These are phyloP conservation scores for Enoplosus armatus DNA, from an alignment of 2,797 vertebrate genomes.

Conservation along the genomic window DNA sequence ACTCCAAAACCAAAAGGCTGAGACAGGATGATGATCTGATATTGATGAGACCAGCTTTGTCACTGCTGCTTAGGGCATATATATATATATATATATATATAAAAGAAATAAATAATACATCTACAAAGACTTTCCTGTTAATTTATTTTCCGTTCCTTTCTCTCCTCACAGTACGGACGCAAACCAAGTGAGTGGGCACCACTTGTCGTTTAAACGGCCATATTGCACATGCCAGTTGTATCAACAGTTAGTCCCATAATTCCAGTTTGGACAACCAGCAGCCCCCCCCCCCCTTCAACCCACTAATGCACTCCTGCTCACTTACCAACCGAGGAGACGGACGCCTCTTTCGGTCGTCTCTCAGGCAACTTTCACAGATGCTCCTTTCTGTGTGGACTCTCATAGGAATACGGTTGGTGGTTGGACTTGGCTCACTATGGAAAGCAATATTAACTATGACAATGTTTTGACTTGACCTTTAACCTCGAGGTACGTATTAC, in stretches of 20 bases:
- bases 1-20: neutral
- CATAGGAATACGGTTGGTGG: constrained; percentile 22
- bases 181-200: constrained; percentile 83
- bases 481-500: neutral
- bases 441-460: constrained; percentile 30
- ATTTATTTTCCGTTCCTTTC: neutral
- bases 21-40: neutral
- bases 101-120: no score
- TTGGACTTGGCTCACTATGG: constrained; percentile 10
- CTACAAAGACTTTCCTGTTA: no score
- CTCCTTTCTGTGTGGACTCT: constrained; percentile 16
- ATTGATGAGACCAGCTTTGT: neutral
- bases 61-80: neutral
- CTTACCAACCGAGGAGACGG: constrained; percentile 11
- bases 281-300: neutral
- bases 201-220: constrained; percentile 71
- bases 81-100: no score
- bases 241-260: constrained; percentile 49
- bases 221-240: constrained; percentile 47
- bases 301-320: constrained; percentile 59
- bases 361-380: neutral
- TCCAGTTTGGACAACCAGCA: constrained; percentile 53
- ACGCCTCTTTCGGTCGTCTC: constrained; percentile 17
- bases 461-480: constrained; percentile 15
- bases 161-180: constrained; percentile 83